A percentile compares a stretch with the other conserved stretches of the same genome.
Conservation (phyloP, 2,113 vertebrate species). For the Pollimyrus isidori region DNA sequence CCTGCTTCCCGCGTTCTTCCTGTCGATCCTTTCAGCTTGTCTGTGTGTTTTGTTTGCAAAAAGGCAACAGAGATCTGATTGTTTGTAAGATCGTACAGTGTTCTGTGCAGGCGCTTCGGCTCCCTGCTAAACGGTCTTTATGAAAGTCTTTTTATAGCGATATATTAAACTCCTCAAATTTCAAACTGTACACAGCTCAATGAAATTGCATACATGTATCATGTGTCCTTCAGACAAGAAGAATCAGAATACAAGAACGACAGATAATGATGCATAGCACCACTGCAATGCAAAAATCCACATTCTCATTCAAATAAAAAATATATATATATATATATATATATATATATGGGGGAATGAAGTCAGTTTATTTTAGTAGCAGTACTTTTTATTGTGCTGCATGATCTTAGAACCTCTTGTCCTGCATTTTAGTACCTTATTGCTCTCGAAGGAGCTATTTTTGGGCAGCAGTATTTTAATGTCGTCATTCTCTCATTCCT, state of each 20-base stretch:
- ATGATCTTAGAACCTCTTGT: not conserved
- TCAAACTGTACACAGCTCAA: not conserved
- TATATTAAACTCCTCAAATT: not conserved
- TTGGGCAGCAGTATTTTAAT: not conserved
- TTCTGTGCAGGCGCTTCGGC: not conserved
- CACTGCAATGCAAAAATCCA: not conserved
- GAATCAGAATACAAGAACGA: not conserved
- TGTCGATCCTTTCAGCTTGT: not conserved
- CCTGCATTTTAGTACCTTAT: not conserved
- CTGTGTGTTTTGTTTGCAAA: not conserved
- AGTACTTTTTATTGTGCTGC: not conserved
- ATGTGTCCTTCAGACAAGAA: not conserved
- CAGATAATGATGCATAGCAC: not conserved
- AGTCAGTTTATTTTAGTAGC: not conserved
- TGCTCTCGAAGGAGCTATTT: not conserved
- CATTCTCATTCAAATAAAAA: not conserved
- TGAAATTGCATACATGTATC: not conserved
- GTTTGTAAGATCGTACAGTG: not conserved
- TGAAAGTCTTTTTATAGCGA: not conserved
- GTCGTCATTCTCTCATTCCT: not conserved
- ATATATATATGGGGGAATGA: no score
- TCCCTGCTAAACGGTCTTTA: not conserved
- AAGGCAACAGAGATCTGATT: not conserved
- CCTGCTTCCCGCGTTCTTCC: not conserved
- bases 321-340: no score